Evolutionary conservation across 2,113 vertebrate genomes (phyloP), one percentile per base, ranked within the genome.

Genomic region (Sus scrofa): DNA sequence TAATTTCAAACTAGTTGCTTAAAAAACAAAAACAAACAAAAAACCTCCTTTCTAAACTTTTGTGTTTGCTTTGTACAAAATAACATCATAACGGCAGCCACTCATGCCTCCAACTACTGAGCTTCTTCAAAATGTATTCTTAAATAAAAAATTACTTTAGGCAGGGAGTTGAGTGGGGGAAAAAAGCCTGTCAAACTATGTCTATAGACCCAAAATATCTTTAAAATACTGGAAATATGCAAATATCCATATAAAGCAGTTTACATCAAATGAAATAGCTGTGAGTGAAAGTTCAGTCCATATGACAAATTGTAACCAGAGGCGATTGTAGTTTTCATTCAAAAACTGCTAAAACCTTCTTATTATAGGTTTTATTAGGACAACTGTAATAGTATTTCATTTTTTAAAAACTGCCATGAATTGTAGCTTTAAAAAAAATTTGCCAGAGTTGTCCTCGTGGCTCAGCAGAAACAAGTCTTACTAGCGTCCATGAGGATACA

Each of bases 291-390:
- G 32, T 65, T 74, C 16, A 70, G 18, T 52, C 32, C 60, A 58
- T 58, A 32, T 7, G 44, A 83, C 84, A 94, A 71, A 74, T 63
- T 90, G 5, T 24, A 56, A 79, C 18, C 20, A 70, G 52, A 68
- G 2, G 52, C 18, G 24, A 32, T 37, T 37, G 32, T 1, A 18
- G 6, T 60, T 91, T 78, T 39, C 5, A n/a, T 67, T 91, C 62
- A 93, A 70, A 82, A 89, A 37, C 37, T 78, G 18, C 9, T 90
- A n/a, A 67, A 85, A 65, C 68, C 58, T 73, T 34, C 34, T 75
- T 54, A 1, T 85, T 89, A 79, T 1, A 22, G 32, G 13, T 37
- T 96, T 94, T 92, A 77, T 70, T 68, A 96, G 94, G 89, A 95
- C 50, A 84, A 91, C 37, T 83, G 14, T 62, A 50, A 15, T 26